Conservation (phyloP, 2,113 vertebrate species). For the Oncorhynchus keta region DNA sequence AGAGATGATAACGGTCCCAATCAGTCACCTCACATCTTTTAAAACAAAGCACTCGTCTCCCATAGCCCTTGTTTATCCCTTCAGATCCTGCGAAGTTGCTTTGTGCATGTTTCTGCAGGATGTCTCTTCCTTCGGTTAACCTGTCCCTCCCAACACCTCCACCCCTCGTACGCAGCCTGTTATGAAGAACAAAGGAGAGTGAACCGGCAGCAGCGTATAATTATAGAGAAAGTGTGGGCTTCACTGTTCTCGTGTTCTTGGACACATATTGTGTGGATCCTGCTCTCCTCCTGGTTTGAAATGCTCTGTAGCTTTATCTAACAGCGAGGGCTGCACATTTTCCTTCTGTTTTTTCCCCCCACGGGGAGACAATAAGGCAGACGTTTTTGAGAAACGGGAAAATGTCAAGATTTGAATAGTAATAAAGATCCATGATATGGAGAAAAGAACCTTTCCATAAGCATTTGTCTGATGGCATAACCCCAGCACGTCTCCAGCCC, state of each 20-base stretch:
- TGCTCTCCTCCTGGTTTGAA: background rate
- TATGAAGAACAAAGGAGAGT: background rate
- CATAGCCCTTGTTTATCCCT: too few species aligned
- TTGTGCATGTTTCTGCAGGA: too few species aligned
- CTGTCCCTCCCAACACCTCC: too few species aligned
- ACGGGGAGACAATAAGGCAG: too few species aligned
- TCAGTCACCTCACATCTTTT: too few species aligned
- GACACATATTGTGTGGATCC: background rate
- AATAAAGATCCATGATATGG: slow-evolving; percentile 2
- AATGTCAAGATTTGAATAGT: slow-evolving; percentile 11
- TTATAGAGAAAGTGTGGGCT: slow-evolving; percentile 2
- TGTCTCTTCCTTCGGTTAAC: too few species aligned
- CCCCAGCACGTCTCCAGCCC: background rate
- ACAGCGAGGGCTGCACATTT: background rate
- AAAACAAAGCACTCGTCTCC: too few species aligned
- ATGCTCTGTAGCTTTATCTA: too few species aligned
- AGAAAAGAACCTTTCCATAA: background rate
- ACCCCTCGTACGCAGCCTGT: too few species aligned
- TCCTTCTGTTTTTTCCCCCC: background rate
- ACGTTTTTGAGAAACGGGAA: background rate
- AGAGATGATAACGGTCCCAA: too few species aligned
- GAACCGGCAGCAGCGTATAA: slow-evolving; percentile 10
- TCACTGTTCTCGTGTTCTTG: background rate
- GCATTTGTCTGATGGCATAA: background rate
- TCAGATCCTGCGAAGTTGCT: too few species aligned